phyloP scores from a whole-genome alignment of 2,113 vertebrate genomes.

The Grammomys dolichurus region DNA sequence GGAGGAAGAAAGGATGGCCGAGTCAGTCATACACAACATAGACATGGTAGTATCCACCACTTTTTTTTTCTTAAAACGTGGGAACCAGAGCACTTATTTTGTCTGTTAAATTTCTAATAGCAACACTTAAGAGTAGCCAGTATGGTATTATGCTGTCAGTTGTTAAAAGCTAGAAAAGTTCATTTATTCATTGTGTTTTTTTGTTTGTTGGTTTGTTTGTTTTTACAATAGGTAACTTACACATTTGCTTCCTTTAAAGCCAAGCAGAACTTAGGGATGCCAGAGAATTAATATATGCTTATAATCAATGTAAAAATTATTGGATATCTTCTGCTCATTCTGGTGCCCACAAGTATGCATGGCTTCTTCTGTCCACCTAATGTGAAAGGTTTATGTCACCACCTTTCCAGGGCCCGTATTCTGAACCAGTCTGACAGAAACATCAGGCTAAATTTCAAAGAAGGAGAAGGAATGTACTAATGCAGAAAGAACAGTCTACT shows the following conservation, averaged over 20 bases:
- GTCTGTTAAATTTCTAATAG: conserved; percentile 55
- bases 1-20: background rate
- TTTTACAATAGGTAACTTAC: conserved; percentile 61
- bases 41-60: conserved; percentile 61
- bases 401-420: too few species aligned
- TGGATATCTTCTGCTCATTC: conserved; percentile 29
- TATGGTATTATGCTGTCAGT: conserved; percentile 57
- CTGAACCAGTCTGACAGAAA: background rate
- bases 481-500: background rate
- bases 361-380: background rate
- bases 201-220: background rate
- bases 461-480: background rate
- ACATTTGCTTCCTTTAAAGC: conserved; percentile 68
- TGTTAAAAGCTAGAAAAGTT: conserved; percentile 70
- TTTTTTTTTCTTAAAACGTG: conserved; percentile 33
- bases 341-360: conserved; percentile 16
- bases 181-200: conserved; percentile 63
- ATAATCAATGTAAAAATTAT: conserved; percentile 22
- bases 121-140: conserved; percentile 61
- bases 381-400: fast-evolving
- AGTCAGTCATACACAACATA: conserved; percentile 43
- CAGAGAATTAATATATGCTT: conserved; percentile 27
- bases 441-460: background rate
- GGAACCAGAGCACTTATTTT: conserved; percentile 43
- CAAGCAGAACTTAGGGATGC: conserved; percentile 40